These are phyloP conservation scores for Meloidogyne floridensis DNA, from an alignment of 1,140 invertebrate species.

Conservation along the genomic window DNA sequence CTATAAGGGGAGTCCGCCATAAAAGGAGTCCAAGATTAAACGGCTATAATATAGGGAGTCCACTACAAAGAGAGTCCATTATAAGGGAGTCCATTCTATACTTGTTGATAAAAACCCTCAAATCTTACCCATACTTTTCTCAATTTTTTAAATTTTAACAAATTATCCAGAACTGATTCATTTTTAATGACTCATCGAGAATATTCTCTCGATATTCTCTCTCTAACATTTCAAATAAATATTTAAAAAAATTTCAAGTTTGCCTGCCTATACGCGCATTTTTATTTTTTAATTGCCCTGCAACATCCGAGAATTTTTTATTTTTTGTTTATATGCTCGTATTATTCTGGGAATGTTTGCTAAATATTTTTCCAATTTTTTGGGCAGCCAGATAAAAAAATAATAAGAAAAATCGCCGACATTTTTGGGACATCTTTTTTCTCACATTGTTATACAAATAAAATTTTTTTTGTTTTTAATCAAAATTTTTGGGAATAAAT, in stretches of 20 bases:
- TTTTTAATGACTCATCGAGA: too few species aligned
- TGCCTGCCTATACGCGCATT: not conserved
- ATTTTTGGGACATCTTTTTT: not conserved
- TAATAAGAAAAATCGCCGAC: not conserved
- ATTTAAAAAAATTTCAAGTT: not conserved
- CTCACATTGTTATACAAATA: slow-evolving; percentile 1
- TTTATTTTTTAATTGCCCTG: not conserved
- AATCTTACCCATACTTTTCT: too few species aligned
- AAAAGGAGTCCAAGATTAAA: too few species aligned
- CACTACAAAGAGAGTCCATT: too few species aligned
- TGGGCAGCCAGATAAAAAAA: not conserved
- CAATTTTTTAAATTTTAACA: too few species aligned
- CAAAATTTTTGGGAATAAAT: not conserved
- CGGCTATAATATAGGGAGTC: too few species aligned
- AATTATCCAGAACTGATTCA: too few species aligned
- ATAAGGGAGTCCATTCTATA: too few species aligned
- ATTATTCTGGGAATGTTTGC: slow-evolving; percentile 1
- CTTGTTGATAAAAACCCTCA: too few species aligned
- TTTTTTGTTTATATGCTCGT: not conserved
- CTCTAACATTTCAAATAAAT: not conserved
- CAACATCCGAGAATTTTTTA: slow-evolving; percentile 1
- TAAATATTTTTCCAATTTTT: not conserved
- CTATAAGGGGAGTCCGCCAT: too few species aligned
- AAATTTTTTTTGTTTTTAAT: not conserved
- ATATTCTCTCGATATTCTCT: not conserved